Base-by-base conservation (phyloP, 1,140 invertebrate species). In the Solen grandis region DNA sequence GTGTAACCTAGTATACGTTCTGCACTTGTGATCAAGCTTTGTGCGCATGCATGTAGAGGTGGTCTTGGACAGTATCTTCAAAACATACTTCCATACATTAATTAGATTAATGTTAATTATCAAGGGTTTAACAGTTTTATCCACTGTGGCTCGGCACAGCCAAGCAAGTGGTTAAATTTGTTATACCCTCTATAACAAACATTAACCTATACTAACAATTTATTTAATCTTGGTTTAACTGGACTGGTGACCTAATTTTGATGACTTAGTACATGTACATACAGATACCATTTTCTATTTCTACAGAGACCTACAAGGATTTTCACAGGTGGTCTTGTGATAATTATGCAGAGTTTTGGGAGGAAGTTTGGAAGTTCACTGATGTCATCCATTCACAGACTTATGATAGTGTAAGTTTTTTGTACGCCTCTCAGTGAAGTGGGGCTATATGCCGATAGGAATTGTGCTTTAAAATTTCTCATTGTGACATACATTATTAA, bases 261-360 rank as follows among this genome's bases (percentile, higher is more conserved):
- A 22, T 54, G 22, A 52, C 46, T 46, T 74, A 5, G 2, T 22
- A 46, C 19, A 60, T n/a, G n/a, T n/a, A n/a, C n/a, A 35, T 10
- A 55, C 4, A n/a, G n/a, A n/a, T n/a, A 72, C 60, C 4, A 27
- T 35, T 33, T 54, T 72, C 52, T 60, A 72, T 54, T 62, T 78
- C 83, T 86, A 76, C 86, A 93, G 93, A 88, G 36, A 86, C 86
- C 5, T 94, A 94, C 65, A 82, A 88, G 73, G 90, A 92, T 16
- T 91, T 94, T 70, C 92, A 93, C 80, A 80, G 89, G 25, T 94
- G 93, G 93, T 93, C 93, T 25, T 88, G 91, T 84, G 89, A 93
- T 16, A 91, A 93, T 76, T 93, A 92, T 79, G 62, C 87, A 27
- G 85, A 90, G 59, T 94, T 94, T 84, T 94, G 93, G 93, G 90